phyloP scores from a whole-genome alignment of 64 coral and sea anemone species.

The Actinia tenebrosa region DNA sequence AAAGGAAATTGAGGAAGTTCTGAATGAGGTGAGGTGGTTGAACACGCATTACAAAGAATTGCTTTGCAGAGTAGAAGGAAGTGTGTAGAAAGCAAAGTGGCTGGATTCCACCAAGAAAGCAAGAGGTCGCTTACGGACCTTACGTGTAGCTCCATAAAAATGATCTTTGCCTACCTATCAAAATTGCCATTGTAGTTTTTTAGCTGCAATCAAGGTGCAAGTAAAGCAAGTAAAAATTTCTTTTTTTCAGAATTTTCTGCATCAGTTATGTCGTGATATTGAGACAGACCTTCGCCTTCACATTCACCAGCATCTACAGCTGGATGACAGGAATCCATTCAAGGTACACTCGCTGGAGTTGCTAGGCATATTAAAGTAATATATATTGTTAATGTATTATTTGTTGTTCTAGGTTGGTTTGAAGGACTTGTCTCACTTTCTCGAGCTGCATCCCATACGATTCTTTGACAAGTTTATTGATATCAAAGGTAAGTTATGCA shows the following conservation, averaged over 20 bases:
- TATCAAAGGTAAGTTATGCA: constrained; percentile 52
- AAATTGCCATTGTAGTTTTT: too few relatives aligned
- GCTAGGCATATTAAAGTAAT: too few relatives aligned
- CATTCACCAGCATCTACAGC: constrained; percentile 93
- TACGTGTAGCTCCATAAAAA: too few relatives aligned
- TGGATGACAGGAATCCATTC: constrained; percentile 97
- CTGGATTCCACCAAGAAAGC: too few relatives aligned
- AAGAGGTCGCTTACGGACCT: too few relatives aligned
- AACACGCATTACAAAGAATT: background rate
- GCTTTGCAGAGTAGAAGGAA: too few relatives aligned
- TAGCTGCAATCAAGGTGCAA: too few relatives aligned
- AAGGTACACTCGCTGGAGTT: constrained; percentile 36
- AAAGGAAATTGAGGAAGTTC: constrained; percentile 69
- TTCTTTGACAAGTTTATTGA: constrained; percentile 94
- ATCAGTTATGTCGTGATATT: constrained; percentile 85
- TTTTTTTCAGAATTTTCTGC: constrained; percentile 66
- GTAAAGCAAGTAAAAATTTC: background rate
- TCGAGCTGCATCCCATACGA: constrained; percentile 86
- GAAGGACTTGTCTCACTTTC: constrained; percentile 91
- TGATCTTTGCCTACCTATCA: too few relatives aligned
- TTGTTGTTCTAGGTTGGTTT: constrained; percentile 67
- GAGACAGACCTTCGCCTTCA: constrained; percentile 96
- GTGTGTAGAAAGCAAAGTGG: too few relatives aligned
- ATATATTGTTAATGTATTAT: background rate
- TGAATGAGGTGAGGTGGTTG: constrained; percentile 62